phyloP scores from a whole-genome alignment of 1,140 invertebrate species.

The Nasonia longicornis region DNA sequence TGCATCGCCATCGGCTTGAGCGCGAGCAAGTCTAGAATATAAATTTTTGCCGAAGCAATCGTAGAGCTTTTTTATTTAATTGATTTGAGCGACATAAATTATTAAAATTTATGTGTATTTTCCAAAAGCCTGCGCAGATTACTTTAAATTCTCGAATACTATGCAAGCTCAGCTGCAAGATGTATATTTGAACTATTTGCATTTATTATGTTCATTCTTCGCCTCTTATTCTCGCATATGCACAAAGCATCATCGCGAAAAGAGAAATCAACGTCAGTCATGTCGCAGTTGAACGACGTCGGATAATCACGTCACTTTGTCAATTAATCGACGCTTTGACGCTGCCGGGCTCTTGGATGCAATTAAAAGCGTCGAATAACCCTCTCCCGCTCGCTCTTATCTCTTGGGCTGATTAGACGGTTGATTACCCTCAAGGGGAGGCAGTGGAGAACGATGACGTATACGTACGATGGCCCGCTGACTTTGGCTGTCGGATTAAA shows the following conservation, averaged over 20 bases:
- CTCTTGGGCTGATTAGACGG: not conserved
- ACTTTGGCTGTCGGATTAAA: too few species aligned
- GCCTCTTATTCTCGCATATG: not conserved
- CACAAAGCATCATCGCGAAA: not conserved
- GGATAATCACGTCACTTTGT: slow-evolving; percentile 1
- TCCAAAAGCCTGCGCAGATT: too few species aligned
- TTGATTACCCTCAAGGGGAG: not conserved
- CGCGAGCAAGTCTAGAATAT: not conserved
- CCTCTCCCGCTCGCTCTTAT: not conserved
- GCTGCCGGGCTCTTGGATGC: not conserved
- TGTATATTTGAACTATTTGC: too few species aligned
- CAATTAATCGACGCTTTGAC: not conserved
- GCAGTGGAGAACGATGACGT: not conserved
- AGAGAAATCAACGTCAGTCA: not conserved
- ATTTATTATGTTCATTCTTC: too few species aligned
- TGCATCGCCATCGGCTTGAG: not conserved
- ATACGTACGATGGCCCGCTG: too few species aligned
- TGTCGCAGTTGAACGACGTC: not conserved
- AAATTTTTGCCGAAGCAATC: not conserved
- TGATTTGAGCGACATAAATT: too few species aligned
- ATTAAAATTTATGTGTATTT: too few species aligned
- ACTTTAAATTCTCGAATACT: too few species aligned
- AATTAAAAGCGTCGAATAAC: not conserved
- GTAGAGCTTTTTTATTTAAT: too few species aligned
- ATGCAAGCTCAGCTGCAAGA: too few species aligned